phyloP scores from a whole-genome alignment of 2,113 vertebrate species.

The Spea multiplicata region DNA sequence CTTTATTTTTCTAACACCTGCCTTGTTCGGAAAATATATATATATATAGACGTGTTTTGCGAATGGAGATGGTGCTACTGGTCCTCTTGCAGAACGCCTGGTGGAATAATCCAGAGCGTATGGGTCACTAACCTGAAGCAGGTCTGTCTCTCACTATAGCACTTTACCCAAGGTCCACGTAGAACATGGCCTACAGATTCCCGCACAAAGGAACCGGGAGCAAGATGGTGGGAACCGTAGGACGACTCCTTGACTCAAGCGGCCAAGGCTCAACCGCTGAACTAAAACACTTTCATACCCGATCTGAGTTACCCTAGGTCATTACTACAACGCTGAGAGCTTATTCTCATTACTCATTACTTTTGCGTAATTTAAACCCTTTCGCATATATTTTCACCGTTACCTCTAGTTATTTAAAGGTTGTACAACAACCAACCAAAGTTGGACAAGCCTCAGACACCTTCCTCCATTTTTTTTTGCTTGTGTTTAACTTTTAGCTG shows the following conservation, averaged over 20 bases:
- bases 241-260: neutral
- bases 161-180: slow-evolving; percentile 21
- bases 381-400: too few relatives aligned
- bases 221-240: neutral
- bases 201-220: neutral
- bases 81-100: neutral
- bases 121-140: too few relatives aligned
- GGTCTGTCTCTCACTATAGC: slow-evolving; percentile 6
- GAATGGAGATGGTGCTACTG: slow-evolving; percentile 38
- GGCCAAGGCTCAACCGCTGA: neutral
- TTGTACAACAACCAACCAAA: neutral
- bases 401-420: too few relatives aligned
- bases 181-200: neutral
- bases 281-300: neutral
- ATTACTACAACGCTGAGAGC: neutral
- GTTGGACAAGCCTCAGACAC: neutral
- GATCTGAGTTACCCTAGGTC: neutral
- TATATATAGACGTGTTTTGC: slow-evolving; percentile 10
- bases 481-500: neutral
- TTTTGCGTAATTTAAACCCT: too few relatives aligned
- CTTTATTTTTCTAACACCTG: slow-evolving; percentile 31
- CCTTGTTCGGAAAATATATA: slow-evolving; percentile 11
- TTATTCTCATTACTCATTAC: neutral
- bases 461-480: neutral
- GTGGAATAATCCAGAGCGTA: too few relatives aligned